Percentiles rank a stretch among this genome's conserved stretches.
Conservation (phyloP, 2,888 invertebrate species). For the Entomobrya proxima region DNA sequence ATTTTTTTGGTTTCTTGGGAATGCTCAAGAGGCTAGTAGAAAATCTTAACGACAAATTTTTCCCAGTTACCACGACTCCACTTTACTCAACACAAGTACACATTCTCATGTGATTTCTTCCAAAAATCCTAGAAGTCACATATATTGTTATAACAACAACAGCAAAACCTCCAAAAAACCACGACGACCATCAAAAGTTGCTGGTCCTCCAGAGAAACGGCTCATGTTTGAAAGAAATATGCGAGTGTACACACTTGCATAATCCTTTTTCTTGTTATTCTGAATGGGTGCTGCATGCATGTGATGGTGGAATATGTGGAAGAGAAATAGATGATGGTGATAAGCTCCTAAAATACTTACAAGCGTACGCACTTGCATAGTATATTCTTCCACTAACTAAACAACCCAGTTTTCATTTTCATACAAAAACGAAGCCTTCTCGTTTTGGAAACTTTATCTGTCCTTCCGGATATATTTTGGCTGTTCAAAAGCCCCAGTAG, state of each 20-base stretch:
- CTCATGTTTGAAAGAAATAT: too few species aligned
- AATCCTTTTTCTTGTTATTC: slow-evolving; percentile 15
- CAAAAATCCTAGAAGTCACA: not conserved
- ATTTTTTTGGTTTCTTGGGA: not conserved
- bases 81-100: too few species aligned
- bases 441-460: too few species aligned
- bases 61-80: not conserved
- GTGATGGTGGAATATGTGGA: not conserved
- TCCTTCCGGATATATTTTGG: too few species aligned
- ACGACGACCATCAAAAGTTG: slow-evolving; percentile 6
- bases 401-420: too few species aligned
- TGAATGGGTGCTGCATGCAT: not conserved
- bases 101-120: not conserved
- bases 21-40: slow-evolving; percentile 55
- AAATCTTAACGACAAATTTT: slow-evolving; percentile 18
- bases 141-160: not conserved
- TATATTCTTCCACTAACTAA: too few species aligned
- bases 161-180: not conserved
- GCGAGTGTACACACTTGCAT: not conserved
- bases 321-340: too few species aligned
- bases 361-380: too few species aligned
- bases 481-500: too few species aligned
- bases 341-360: too few species aligned
- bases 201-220: not conserved
- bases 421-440: too few species aligned